Percentiles rank a stretch among this genome's conserved stretches.
Conservation (phyloP, 2,113 vertebrate species). For the Ranitomeya imitator region DNA sequence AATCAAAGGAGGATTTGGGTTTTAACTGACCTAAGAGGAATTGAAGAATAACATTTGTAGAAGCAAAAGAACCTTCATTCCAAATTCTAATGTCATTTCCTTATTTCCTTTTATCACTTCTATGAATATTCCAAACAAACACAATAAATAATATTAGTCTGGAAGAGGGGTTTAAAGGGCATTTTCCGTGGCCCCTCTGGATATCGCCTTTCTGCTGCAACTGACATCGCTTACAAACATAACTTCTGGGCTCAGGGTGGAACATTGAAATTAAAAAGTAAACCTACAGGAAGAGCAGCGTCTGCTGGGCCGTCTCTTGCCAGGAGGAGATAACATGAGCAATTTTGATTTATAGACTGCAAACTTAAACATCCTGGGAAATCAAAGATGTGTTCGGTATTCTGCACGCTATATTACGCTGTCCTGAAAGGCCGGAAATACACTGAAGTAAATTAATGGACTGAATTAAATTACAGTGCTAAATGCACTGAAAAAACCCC, state of each 20-base stretch:
- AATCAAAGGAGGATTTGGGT: background rate
- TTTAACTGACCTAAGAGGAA: background rate
- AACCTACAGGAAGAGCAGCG: background rate
- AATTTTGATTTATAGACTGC: conserved; percentile 44
- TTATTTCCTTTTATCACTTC: background rate
- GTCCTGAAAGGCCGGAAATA: conserved; percentile 15
- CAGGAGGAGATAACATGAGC: conserved; percentile 34
- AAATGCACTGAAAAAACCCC: background rate
- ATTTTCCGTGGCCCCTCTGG: conserved; percentile 22
- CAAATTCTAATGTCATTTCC: background rate
- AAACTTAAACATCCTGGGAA: conserved; percentile 39
- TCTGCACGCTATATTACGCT: background rate
- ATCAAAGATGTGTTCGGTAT: conserved; percentile 33
- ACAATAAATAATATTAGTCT: background rate
- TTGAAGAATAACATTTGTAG: background rate
- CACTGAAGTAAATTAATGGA: conserved; percentile 28
- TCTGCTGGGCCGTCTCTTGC: conserved; percentile 20
- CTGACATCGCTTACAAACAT: conserved; percentile 28
- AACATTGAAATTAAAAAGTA: conserved; percentile 26
- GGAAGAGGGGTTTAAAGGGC: background rate
- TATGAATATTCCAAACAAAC: background rate
- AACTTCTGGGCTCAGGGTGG: conserved; percentile 19
- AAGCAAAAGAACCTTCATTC: background rate
- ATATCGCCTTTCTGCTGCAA: background rate
- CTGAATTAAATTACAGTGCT: conserved; percentile 12